phyloP scores from a whole-genome alignment of 2,888 invertebrate species.

The Timema cristinae region DNA sequence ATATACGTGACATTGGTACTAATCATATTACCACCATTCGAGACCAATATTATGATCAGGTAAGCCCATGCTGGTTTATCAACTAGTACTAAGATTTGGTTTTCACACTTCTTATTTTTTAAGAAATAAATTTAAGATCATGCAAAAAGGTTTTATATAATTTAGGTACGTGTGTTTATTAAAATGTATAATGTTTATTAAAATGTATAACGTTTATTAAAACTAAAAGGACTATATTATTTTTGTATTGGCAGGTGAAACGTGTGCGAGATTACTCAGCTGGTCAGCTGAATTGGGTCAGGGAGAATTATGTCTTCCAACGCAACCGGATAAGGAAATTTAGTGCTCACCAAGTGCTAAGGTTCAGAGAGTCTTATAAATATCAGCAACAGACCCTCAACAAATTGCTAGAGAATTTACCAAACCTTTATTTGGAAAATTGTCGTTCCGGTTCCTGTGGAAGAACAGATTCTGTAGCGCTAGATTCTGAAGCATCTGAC shows the following conservation, averaged over 20 bases:
- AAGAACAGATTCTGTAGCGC: conserved; percentile 68
- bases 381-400: conserved; percentile 93
- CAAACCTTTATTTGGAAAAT: conserved; percentile 87
- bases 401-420: conserved; percentile 89
- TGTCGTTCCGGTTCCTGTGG: conserved; percentile 82
- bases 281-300: conserved; percentile 85
- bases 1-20: conserved; percentile 88
- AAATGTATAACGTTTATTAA: no score
- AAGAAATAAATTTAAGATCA: no score
- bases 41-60: conserved; percentile 94
- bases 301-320: conserved; percentile 94
- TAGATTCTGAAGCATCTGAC: conserved; percentile 56
- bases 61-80: conserved; percentile 42
- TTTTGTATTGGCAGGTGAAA: conserved; percentile 63
- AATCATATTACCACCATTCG: conserved; percentile 78
- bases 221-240: background rate
- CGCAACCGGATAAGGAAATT: conserved; percentile 91
- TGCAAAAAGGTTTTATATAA: background rate
- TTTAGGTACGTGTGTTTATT: background rate
- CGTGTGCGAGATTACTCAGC: conserved; percentile 90
- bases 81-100: background rate
- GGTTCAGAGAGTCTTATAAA: conserved; percentile 88
- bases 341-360: conserved; percentile 85
- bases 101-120: no score
- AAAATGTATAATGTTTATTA: background rate